A percentile compares a stretch with the other conserved stretches of the same genome.
phyloP scores from a whole-genome alignment of 2,113 vertebrate genomes.

The Cochlearius cochlearius region DNA sequence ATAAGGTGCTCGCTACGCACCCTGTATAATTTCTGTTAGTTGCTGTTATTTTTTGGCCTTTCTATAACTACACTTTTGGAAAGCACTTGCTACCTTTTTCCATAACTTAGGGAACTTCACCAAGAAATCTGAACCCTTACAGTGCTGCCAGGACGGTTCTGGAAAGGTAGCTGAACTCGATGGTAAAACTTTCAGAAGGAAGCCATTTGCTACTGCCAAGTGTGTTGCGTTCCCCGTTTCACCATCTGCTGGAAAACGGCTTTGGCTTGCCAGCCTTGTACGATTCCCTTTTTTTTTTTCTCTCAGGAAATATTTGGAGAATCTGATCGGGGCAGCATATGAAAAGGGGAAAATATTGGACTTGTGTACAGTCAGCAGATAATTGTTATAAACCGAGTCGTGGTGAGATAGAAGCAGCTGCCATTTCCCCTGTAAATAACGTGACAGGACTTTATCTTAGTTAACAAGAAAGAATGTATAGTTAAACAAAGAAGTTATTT shows the following conservation, averaged over 20 bases:
- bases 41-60: background rate
- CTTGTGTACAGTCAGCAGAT: background rate
- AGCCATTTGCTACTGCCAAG: background rate
- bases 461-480: background rate
- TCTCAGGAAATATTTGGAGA: background rate
- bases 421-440: background rate
- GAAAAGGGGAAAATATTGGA: background rate
- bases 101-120: background rate
- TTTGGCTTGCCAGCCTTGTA: background rate
- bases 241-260: background rate
- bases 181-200: background rate
- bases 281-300: background rate
- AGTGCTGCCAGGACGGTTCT: background rate
- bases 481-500: background rate
- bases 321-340: background rate
- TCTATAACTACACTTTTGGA: background rate
- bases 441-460: background rate
- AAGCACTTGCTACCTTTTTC: background rate
- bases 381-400: background rate
- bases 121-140: background rate
- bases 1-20: background rate
- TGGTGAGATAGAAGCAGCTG: background rate
- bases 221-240: background rate
- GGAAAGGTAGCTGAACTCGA: background rate
- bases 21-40: background rate